A percentile compares a stretch with the other conserved stretches of the same genome.
phyloP scores from a whole-genome alignment of 2,797 vertebrate species.

The Ctenochaetus hawaiiensis region DNA sequence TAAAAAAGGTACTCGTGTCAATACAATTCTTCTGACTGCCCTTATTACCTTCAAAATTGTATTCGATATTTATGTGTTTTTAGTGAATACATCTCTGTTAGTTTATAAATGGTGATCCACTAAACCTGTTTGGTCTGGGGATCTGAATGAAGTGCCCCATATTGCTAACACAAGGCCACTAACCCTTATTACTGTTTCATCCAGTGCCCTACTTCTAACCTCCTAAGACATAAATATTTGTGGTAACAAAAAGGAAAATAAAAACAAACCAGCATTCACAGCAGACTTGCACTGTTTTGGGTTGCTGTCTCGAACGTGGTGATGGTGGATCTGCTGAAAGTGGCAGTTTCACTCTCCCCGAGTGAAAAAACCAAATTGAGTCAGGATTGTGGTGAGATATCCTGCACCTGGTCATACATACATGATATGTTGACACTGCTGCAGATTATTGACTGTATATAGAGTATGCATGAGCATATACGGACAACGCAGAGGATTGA shows the following conservation, averaged over 20 bases:
- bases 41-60: not conserved
- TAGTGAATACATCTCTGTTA: not conserved
- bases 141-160: not conserved
- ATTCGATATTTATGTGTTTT: not conserved
- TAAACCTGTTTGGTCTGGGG: not conserved
- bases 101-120: not conserved
- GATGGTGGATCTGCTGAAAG: slow-evolving; percentile 5
- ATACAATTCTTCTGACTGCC: not conserved
- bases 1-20: no score
- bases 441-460: not conserved
- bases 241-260: not conserved
- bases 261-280: not conserved
- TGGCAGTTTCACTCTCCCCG: slow-evolving; percentile 10
- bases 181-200: not conserved
- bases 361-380: slow-evolving; percentile 6
- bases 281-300: not conserved
- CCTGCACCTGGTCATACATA: not conserved
- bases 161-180: not conserved
- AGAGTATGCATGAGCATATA: not conserved
- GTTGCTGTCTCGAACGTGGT: not conserved
- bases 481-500: not conserved
- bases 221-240: slow-evolving; percentile 1
- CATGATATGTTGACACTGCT: slow-evolving; percentile 11
- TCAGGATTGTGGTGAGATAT: not conserved
- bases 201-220: not conserved